Conservation (phyloP, 2,888 invertebrate genomes). For the Coelopa pilipes region DNA sequence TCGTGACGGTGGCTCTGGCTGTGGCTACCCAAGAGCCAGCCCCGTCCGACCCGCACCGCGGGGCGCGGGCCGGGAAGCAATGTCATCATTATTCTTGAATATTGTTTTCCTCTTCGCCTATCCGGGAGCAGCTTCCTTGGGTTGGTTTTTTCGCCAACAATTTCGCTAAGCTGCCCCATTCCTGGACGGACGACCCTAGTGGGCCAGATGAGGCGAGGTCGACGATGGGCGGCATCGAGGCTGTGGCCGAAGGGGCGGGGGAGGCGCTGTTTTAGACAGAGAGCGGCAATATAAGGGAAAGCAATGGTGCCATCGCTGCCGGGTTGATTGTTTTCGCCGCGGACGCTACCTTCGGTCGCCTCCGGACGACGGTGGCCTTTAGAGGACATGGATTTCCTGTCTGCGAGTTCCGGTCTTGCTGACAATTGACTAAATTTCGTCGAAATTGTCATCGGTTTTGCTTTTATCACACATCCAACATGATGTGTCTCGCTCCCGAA, state of each 20-base stretch:
- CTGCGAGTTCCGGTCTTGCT: background rate
- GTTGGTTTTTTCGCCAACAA: slow-evolving; percentile 55
- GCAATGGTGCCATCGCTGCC: slow-evolving; percentile 59
- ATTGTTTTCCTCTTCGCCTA: slow-evolving; percentile 52
- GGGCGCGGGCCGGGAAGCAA: slow-evolving; percentile 60
- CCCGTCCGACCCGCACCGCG: slow-evolving; percentile 24
- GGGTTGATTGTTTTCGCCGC: slow-evolving; percentile 58
- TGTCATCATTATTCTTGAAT: slow-evolving; percentile 63
- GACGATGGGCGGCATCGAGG: slow-evolving; percentile 13
- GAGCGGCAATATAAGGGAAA: slow-evolving; percentile 40
- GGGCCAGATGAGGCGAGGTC: background rate
- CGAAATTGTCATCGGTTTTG: too few species aligned
- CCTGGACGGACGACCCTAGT: slow-evolving; percentile 24
- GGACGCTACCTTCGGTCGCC: too few species aligned
- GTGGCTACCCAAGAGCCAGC: too few species aligned
- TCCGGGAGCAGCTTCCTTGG: too few species aligned
- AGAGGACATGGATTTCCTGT: too few species aligned
- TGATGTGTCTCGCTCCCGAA: too few species aligned
- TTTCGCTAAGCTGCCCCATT: slow-evolving; percentile 55
- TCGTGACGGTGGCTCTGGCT: slow-evolving; percentile 44
- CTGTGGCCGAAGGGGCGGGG: background rate
- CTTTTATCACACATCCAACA: too few species aligned
- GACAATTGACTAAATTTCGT: too few species aligned
- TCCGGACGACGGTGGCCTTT: too few species aligned
- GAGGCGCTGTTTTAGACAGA: background rate